Conservation (phyloP, 1,140 invertebrate species). For the Manduca sexta region DNA sequence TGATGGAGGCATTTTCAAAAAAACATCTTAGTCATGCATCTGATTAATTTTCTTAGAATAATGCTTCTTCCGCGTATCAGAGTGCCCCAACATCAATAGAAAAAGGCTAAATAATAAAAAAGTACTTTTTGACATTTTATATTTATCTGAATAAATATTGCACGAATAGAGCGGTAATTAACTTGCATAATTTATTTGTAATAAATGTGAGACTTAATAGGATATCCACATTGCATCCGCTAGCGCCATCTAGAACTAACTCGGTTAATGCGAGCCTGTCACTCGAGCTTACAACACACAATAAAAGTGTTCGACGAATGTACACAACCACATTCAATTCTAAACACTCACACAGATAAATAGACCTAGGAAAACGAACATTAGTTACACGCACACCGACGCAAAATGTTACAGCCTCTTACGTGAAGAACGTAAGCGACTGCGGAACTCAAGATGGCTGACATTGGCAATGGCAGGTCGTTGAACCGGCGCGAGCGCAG, state of each 20-base stretch:
- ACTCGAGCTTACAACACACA: constrained; percentile 27
- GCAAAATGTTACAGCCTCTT: constrained; percentile 62
- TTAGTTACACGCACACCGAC: constrained; percentile 53
- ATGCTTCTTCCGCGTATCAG: too few species aligned
- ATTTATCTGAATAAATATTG: too few species aligned
- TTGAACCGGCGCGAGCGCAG: constrained; percentile 60
- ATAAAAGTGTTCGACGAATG: constrained; percentile 23
- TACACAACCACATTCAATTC: constrained; percentile 42
- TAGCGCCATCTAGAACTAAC: constrained; percentile 46
- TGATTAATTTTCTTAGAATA: too few species aligned
- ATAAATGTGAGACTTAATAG: neutral
- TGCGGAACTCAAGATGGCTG: constrained; percentile 71
- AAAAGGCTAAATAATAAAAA: too few species aligned
- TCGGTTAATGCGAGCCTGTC: constrained; percentile 32
- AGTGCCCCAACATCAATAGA: too few species aligned
- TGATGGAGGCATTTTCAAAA: too few species aligned
- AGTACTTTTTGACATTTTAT: too few species aligned
- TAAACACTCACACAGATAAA: constrained; percentile 37
- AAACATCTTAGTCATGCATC: too few species aligned
- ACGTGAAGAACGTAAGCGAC: constrained; percentile 69
- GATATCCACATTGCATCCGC: constrained; percentile 3
- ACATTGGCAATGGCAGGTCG: constrained; percentile 69
- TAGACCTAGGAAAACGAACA: constrained; percentile 65
- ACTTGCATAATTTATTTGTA: neutral
- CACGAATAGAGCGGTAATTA: too few species aligned